phyloP scores from a whole-genome alignment of 2,113 vertebrate genomes.

The Petrocephalus zakoni region DNA sequence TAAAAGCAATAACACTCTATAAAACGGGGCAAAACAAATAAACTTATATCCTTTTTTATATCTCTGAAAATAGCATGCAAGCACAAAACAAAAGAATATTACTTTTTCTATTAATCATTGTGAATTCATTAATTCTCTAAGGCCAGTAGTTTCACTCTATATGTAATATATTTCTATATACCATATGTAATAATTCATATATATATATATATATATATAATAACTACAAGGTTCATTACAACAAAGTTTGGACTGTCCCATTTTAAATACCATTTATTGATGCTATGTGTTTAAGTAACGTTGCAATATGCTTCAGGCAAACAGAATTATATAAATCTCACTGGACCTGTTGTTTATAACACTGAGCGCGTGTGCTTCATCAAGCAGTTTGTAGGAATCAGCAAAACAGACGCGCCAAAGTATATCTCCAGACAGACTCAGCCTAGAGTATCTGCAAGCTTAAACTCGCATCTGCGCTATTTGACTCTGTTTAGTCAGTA shows the following conservation, averaged over 20 bases:
- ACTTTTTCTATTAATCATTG: background rate
- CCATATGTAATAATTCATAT: background rate
- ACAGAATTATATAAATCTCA: background rate
- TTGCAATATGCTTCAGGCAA: background rate
- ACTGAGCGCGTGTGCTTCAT: background rate
- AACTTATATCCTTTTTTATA: background rate
- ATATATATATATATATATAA: background rate
- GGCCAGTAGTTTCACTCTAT: background rate
- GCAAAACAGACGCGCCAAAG: background rate
- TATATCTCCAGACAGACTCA: background rate
- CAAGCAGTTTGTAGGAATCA: background rate
- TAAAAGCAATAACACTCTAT: background rate
- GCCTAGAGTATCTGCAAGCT: background rate
- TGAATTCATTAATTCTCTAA: background rate
- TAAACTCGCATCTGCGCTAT: background rate
- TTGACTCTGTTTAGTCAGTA: background rate
- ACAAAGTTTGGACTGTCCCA: conserved; percentile 4
- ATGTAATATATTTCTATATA: background rate
- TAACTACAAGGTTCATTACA: background rate
- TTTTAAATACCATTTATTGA: conserved; percentile 1
- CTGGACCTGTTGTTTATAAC: background rate
- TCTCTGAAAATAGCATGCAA: background rate
- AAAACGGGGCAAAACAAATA: background rate
- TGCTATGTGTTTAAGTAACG: background rate
- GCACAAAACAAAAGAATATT: background rate